Conservation (phyloP, 2,888 invertebrate genomes). For the Cordilura impudica region DNA sequence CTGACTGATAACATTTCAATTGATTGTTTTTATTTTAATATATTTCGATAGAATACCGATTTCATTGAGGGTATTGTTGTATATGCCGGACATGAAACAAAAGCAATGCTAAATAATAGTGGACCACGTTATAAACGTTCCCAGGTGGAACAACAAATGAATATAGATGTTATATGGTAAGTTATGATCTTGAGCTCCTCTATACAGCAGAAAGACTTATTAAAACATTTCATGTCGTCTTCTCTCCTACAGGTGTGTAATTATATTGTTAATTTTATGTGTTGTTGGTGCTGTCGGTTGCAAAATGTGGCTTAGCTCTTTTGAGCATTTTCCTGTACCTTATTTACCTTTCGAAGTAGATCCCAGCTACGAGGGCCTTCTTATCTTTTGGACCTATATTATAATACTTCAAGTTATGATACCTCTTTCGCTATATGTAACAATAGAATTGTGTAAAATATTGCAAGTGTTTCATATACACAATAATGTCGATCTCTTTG, state of each 20-base stretch:
- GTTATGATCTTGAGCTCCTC: slow-evolving; percentile 76
- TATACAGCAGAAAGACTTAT: background rate
- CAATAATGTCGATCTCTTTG: slow-evolving; percentile 92
- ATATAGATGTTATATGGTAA: slow-evolving; percentile 97
- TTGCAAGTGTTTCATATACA: slow-evolving; percentile 97
- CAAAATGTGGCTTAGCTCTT: slow-evolving; percentile 86
- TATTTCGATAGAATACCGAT: slow-evolving; percentile 89
- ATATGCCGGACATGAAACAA: slow-evolving; percentile 98
- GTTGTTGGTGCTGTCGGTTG: slow-evolving; percentile 94
- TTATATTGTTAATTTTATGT: slow-evolving; percentile 92
- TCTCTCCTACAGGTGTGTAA: slow-evolving; percentile 83
- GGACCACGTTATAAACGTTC: slow-evolving; percentile 96
- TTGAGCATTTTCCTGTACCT: slow-evolving; percentile 80
- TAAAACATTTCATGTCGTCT: background rate
- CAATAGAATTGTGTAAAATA: slow-evolving; percentile 96
- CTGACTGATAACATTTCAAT: too few relatives aligned
- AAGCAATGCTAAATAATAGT: slow-evolving; percentile 98
- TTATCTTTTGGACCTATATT: slow-evolving; percentile 96
- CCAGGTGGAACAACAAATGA: slow-evolving; percentile 94
- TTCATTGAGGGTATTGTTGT: slow-evolving; percentile 97
- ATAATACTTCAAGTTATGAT: slow-evolving; percentile 98
- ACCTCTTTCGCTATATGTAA: slow-evolving; percentile 96
- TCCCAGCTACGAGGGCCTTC: slow-evolving; percentile 86
- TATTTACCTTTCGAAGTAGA: slow-evolving; percentile 83
- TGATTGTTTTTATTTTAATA: background rate